Percentiles rank a stretch among this genome's conserved stretches.
These are phyloP conservation scores for Drosophila persimilis DNA, from an alignment of 1,140 invertebrate genomes.

Conservation along the genomic window DNA sequence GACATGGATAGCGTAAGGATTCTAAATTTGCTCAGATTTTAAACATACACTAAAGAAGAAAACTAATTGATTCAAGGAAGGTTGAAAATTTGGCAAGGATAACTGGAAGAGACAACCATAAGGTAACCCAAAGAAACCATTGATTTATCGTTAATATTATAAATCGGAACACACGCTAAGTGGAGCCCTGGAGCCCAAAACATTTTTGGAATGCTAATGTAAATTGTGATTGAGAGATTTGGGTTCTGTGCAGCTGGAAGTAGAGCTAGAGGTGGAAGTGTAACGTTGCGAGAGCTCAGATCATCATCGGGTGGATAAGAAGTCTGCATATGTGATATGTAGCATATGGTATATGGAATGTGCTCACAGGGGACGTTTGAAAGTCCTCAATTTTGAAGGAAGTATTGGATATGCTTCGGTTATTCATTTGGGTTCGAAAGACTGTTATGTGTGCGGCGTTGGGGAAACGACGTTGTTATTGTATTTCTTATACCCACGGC, in stretches of 20 bases:
- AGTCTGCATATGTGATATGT: background rate
- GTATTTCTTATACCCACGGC: background rate
- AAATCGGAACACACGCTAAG: slow-evolving; percentile 7
- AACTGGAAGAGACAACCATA: slow-evolving; percentile 7
- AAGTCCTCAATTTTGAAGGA: slow-evolving; percentile 43
- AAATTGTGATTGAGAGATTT: slow-evolving; percentile 3
- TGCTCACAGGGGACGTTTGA: background rate
- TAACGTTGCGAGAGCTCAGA: slow-evolving; percentile 4
- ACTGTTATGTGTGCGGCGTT: slow-evolving; percentile 8
- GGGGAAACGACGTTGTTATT: slow-evolving; percentile 40
- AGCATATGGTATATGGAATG: background rate
- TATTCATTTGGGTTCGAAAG: background rate
- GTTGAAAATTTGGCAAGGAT: slow-evolving; percentile 32
- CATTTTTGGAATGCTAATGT: slow-evolving; percentile 23
- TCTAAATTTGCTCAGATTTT: slow-evolving; percentile 43
- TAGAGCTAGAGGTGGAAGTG: background rate
- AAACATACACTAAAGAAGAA: slow-evolving; percentile 2
- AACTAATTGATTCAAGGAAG: slow-evolving; percentile 12
- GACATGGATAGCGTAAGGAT: slow-evolving; percentile 33
- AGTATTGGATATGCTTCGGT: slow-evolving; percentile 61
- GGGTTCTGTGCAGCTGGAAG: background rate
- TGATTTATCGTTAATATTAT: slow-evolving; percentile 4
- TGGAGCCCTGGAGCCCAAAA: slow-evolving; percentile 23
- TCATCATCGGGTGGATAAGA: slow-evolving; percentile 11
- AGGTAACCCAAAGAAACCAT: slow-evolving; percentile 1